Percentiles rank a stretch among this genome's conserved stretches.
phyloP scores from a whole-genome alignment of 1,140 invertebrate genomes.

The Cardiocondyla obscurior region DNA sequence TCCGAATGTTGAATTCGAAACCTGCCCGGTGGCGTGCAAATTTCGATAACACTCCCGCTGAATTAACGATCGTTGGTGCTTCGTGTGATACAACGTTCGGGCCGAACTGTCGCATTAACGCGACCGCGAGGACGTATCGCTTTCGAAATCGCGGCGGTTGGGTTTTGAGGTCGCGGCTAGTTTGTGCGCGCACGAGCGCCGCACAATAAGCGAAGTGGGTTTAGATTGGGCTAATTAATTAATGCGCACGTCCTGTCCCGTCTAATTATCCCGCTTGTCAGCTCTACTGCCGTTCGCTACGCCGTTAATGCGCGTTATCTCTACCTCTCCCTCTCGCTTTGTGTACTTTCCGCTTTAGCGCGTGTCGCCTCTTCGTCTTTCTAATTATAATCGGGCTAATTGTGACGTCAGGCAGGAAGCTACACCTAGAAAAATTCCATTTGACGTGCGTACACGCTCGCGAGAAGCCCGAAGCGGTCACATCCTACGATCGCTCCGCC shows the following conservation, averaged over 20 bases:
- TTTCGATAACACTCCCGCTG: neutral
- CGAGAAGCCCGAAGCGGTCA: slow-evolving; percentile 22
- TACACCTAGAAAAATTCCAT: slow-evolving; percentile 82
- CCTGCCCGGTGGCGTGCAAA: neutral
- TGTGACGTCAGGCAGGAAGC: slow-evolving; percentile 83
- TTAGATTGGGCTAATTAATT: slow-evolving; percentile 84
- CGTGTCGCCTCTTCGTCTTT: slow-evolving; percentile 67
- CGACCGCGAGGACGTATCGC: slow-evolving; percentile 23
- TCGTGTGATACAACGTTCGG: neutral
- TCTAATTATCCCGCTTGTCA: slow-evolving; percentile 83
- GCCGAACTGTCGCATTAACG: neutral
- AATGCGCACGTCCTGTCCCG: slow-evolving; percentile 84
- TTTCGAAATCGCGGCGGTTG: slow-evolving; percentile 65
- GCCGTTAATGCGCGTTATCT: slow-evolving; percentile 74
- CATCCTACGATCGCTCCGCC: slow-evolving; percentile 55
- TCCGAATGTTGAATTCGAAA: neutral
- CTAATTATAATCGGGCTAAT: slow-evolving; percentile 83
- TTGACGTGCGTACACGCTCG: slow-evolving; percentile 50
- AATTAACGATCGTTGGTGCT: slow-evolving; percentile 3
- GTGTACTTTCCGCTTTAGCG: slow-evolving; percentile 3
- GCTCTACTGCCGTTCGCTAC: slow-evolving; percentile 74
- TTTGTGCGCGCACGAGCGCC: slow-evolving; percentile 66
- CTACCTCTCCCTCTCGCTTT: neutral
- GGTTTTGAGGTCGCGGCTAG: slow-evolving; percentile 77
- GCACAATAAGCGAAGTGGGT: slow-evolving; percentile 81